Evolutionary conservation across 2,113 vertebrate genomes (phyloP).

Genomic region (Cynocephalus volans): DNA sequence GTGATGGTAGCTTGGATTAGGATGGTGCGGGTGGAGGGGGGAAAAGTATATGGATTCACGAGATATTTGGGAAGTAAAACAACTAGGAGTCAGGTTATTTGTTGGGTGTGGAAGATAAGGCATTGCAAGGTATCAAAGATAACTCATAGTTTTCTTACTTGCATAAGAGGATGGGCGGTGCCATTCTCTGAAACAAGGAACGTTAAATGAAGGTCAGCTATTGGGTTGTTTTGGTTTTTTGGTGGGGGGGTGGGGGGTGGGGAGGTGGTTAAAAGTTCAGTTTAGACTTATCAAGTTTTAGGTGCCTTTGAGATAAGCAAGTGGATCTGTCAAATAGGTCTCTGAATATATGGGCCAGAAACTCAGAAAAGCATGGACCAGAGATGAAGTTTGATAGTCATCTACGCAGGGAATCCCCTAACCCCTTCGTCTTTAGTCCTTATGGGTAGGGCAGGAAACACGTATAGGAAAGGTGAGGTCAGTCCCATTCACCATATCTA

Average conservation of each 20-base stretch:
- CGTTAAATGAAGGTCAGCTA: background rate
- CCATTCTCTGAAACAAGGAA: slow-evolving; percentile 22
- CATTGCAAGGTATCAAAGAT: background rate
- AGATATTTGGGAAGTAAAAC: slow-evolving; percentile 8
- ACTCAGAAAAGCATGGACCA: background rate
- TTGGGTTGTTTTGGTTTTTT: no score
- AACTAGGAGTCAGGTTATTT: background rate
- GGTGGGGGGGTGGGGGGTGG: background rate
- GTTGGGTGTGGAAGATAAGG: background rate
- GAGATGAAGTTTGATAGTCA: background rate
- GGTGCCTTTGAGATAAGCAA: slow-evolving; percentile 3
- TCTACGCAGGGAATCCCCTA: background rate
- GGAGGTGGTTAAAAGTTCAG: background rate
- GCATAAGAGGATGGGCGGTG: background rate
- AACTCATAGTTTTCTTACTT: background rate
- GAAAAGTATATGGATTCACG: background rate
- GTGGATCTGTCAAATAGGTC: background rate
- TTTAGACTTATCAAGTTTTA: background rate
- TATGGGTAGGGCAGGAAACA: slow-evolving; percentile 10
- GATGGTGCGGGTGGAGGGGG: background rate
- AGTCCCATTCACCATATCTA: background rate
- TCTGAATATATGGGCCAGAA: background rate
- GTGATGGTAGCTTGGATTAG: background rate
- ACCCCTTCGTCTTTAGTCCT: background rate
- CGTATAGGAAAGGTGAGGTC: slow-evolving; percentile 24